phyloP scores from a whole-genome alignment of 2,113 vertebrate genomes.

The Ploceus nigricollis region DNA sequence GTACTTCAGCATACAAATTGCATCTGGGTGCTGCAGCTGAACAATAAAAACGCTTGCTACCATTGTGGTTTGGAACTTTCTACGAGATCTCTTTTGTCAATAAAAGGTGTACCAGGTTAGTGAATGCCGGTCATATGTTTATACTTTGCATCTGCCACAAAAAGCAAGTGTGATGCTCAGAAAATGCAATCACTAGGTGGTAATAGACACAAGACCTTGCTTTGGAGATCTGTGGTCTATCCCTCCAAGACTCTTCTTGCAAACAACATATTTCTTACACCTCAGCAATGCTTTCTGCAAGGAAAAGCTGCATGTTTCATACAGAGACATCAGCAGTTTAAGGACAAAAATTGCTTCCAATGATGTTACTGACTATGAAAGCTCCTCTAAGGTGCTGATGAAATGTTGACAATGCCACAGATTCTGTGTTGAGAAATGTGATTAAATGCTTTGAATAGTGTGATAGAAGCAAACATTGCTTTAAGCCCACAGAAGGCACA shows the following conservation, averaged over 20 bases:
- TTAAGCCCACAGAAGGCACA: neutral
- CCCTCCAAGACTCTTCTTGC: neutral
- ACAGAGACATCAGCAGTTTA: neutral
- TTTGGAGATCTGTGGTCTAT: neutral
- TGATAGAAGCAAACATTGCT: neutral
- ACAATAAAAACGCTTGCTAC: neutral
- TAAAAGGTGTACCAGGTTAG: neutral
- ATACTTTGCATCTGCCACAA: neutral
- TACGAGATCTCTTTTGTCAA: neutral
- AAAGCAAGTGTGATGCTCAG: neutral
- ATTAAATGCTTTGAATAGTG: neutral
- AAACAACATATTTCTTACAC: neutral
- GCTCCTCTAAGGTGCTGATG: neutral
- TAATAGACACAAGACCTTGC: neutral
- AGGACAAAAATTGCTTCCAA: neutral
- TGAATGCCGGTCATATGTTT: neutral
- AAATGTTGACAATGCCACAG: neutral
- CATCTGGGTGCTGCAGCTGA: neutral
- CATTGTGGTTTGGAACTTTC: neutral
- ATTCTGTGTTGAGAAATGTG: neutral
- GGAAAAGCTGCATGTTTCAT: neutral
- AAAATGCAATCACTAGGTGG: accelerated
- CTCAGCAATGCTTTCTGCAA: neutral
- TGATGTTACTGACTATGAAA: neutral
- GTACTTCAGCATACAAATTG: neutral